Evolutionary conservation across 2,888 invertebrate species (phyloP).

Genomic region (Hipparchia sbordonii): DNA sequence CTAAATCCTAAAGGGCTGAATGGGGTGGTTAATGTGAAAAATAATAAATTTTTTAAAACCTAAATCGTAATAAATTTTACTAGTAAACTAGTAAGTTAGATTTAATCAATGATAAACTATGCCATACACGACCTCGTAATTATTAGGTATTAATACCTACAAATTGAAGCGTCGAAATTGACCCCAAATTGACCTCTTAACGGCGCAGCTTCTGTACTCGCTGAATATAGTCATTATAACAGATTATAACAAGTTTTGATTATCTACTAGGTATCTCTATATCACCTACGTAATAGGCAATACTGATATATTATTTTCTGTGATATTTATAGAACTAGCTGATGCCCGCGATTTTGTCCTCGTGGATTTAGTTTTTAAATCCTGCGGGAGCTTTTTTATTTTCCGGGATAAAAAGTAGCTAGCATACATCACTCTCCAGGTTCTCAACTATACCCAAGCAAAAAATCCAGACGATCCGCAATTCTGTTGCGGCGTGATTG

Average conservation of each 20-base stretch:
- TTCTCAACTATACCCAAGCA: no score
- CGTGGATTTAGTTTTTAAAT: background rate
- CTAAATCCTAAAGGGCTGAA: no score
- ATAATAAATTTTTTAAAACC: no score
- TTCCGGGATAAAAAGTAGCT: no score
- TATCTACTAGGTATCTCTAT: background rate
- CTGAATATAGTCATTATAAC: background rate
- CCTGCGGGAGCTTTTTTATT: no score
- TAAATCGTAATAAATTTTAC: background rate
- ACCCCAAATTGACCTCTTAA: background rate
- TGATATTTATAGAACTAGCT: background rate
- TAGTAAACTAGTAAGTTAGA: no score
- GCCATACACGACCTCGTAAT: background rate
- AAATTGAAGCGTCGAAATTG: background rate
- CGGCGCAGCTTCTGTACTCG: conserved; percentile 1
- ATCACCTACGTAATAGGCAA: background rate
- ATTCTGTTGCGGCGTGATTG: no score
- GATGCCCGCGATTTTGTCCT: no score
- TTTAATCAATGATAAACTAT: background rate
- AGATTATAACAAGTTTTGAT: background rate
- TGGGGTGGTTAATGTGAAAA: no score
- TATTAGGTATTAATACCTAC: background rate
- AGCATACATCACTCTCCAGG: no score
- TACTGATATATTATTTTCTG: background rate
- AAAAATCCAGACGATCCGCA: no score